These are phyloP conservation scores for Mesitornis unicolor DNA, from an alignment of 2,113 vertebrate genomes.

Conservation along the genomic window DNA sequence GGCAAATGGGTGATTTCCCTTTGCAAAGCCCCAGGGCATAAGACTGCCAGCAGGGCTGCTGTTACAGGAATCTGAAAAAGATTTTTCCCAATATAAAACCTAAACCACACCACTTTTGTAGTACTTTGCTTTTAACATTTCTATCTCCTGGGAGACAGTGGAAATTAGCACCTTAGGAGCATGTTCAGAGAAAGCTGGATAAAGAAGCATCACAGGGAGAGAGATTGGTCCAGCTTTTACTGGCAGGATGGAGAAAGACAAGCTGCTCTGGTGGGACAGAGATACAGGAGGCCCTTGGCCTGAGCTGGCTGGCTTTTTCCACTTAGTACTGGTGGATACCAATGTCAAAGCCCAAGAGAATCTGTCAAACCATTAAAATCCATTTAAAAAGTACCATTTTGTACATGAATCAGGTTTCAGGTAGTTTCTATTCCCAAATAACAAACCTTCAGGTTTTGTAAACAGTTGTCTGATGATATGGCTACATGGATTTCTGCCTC, in stretches of 20 bases:
- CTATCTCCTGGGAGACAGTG: neutral
- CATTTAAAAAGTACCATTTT: neutral
- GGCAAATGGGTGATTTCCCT: neutral
- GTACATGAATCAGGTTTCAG: neutral
- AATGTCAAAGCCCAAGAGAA: neutral
- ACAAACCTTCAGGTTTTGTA: neutral
- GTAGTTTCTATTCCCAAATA: neutral
- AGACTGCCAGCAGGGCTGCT: neutral
- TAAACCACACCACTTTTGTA: neutral
- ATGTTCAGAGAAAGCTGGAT: neutral
- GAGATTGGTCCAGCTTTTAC: neutral
- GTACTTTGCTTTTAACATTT: neutral
- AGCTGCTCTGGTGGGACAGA: neutral
- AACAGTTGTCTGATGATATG: fast-evolving
- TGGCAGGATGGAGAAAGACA: neutral
- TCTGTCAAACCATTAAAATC: neutral
- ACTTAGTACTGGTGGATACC: neutral
- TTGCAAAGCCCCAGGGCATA: neutral
- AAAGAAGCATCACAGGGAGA: neutral
- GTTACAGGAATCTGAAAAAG: neutral
- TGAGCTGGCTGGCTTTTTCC: neutral
- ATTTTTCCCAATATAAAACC: neutral
- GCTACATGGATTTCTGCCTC: neutral
- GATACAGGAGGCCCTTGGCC: fast-evolving
- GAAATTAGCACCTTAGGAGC: neutral